Base-by-base conservation (phyloP, 2,888 invertebrate species). In the Napeogenes inachia region DNA sequence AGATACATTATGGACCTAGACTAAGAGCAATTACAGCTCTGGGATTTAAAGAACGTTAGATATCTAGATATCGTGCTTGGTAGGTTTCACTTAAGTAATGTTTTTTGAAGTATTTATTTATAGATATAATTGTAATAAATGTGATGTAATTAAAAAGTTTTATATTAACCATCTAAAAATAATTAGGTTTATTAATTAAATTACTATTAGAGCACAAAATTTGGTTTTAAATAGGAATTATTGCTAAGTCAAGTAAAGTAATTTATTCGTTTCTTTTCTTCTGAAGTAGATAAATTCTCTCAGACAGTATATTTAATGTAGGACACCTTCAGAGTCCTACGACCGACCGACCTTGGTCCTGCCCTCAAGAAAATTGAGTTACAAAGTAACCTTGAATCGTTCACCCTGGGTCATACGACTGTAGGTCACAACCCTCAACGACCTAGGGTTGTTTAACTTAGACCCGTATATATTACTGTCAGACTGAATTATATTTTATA, bases 1-100 rank as follows among this genome's bases (percentile, higher is more conserved):
- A 75, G 75, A 79, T 82, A 74, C 81, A 77, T 79, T 82, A 80
- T 79, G 74, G 75, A 75, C 73, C 71, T 71, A 62, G 66, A 67
- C 70, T 74, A 45, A 54, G 45, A 47, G 56, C 56, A 62, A 56
- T 60, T 50, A 60, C 45, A 56, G 53, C 56, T 60, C 38, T 57
- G 38, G 38, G 33, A 50, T 30, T 50, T 50, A 46, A 42, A 35
- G 10, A 47, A 56, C 32, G 46, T 12, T 38, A 45, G 38, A 47
- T 47, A 58, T 54, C 33, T 45, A 13, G n/a, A 21, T 21, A 21
- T 21, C 21, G 21, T 21, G 21, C 21, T 21, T 21, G 21, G 21
- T 21, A 21, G 21, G 21, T 21, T 21, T 21, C 6, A 6, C 56
- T 57, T 55, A 47, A 53, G 55, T 21, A 21, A 21, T 21, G 21